phyloP scores from a whole-genome alignment of 2,888 invertebrate genomes.

The Atrina japonica region DNA sequence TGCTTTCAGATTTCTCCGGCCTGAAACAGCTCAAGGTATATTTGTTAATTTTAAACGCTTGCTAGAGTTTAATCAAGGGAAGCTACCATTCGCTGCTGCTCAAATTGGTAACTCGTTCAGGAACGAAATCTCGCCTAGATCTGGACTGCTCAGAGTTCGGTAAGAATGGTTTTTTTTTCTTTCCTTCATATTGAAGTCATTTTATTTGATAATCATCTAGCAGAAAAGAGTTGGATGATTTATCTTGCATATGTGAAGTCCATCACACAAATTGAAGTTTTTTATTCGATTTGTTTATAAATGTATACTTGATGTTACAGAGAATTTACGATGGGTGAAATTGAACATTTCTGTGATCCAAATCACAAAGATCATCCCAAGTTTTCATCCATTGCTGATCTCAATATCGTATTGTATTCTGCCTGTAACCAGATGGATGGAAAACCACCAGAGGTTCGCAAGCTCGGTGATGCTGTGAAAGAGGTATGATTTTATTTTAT shows the following conservation, averaged over 20 bases:
- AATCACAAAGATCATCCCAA: conserved; percentile 91
- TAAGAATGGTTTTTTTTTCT: conserved; percentile 61
- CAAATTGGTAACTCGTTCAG: conserved; percentile 99
- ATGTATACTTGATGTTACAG: no score
- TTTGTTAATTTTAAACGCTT: conserved; percentile 99
- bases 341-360: conserved; percentile 99
- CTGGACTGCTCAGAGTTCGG: conserved; percentile 94
- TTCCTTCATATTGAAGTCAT: not conserved
- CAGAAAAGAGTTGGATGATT: not conserved
- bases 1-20: conserved; percentile 89
- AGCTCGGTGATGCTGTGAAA: conserved; percentile 94
- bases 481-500: conserved; percentile 81
- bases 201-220: not conserved
- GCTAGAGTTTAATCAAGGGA: conserved; percentile 97
- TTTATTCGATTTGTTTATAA: no score
- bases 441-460: conserved; percentile 88
- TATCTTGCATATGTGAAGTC: not conserved
- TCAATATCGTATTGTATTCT: conserved; percentile 92
- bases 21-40: conserved; percentile 99
- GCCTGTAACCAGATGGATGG: conserved; percentile 99
- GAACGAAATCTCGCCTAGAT: conserved; percentile 99
- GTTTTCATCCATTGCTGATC: conserved; percentile 89
- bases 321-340: conserved; percentile 99
- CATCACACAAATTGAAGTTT: no score
- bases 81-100: conserved; percentile 97